Base-by-base conservation (phyloP, 2,113 vertebrate species). In the Misgurnus mizolepis region DNA sequence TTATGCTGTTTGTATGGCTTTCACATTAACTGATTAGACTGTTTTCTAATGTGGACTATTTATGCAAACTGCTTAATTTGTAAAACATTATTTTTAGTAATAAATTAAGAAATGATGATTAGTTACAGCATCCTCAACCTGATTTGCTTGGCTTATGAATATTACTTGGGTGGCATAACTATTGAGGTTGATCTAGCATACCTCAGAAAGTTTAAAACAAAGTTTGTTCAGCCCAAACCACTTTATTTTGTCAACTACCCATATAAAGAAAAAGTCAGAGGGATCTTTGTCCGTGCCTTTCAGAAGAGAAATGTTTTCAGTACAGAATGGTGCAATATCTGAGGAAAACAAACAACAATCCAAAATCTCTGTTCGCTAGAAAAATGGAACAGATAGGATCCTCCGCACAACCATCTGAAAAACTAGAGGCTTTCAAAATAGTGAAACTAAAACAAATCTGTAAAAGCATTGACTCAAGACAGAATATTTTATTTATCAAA, bases 331-430 rank as follows among this genome's bases (percentile, higher is more conserved):
- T 18, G 12, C 50, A 17, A 53, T 14, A 53, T 53, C 11, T 53
- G 50, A 53, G 4, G 50, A 53, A 53, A 5, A 53, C 50, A 12
- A 27, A 68, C 39, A 22, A 68, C 6, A 58, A 60, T 22, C 40
- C 55, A 53, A 67, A 71, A 67, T 0, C 22, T 64, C 55, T 47
- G 47, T 22, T 22, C 22, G 22, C 22, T 22, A 49, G 50, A n/a
- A 53, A 56, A 27, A 70, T 34, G 53, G 50, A 78, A 22, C 10
- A 45, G 50, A 84, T n/a, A 15, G 53, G 55, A 61, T 45, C 61
- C 74, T 80, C 45, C 64, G 14, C n/a, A 75, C 61, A 66, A 69
- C 39, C 14, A 41, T 78, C 79, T 84, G 75, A 69, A 77, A 80
- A 81, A 49, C 18, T 45, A 73, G 17, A 78, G 75, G 17, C 43